A percentile compares a stretch with the other conserved stretches of the same genome.
Evolutionary conservation across 2,888 invertebrate species (phyloP).

Genomic region (Coelogynopora nodosa): DNA sequence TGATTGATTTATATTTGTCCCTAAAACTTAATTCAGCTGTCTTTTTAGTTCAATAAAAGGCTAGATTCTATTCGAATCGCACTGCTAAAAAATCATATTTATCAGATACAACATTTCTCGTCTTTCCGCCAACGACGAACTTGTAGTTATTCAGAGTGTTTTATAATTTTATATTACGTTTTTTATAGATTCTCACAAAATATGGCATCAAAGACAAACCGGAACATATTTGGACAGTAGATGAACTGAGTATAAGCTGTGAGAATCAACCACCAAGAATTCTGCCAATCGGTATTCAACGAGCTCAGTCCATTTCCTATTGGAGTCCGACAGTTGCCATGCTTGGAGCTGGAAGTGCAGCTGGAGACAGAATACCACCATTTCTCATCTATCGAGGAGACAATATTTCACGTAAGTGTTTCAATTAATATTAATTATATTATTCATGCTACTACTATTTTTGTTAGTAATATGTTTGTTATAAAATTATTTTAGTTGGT

Average conservation of each 20-base stretch:
- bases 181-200: conserved; percentile 38
- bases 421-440: no score
- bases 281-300: conserved; percentile 41
- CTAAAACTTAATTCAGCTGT: neutral
- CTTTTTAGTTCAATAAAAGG: no score
- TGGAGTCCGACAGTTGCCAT: conserved; percentile 45
- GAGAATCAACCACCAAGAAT: conserved; percentile 45
- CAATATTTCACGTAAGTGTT: conserved; percentile 16
- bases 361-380: conserved; percentile 41
- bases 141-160: no score
- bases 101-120: no score
- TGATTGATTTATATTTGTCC: neutral
- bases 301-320: conserved; percentile 43
- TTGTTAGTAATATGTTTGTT: no score
- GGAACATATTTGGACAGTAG: conserved; percentile 42
- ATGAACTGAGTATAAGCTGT: conserved; percentile 44
- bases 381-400: conserved; percentile 39
- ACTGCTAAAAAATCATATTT: no score
- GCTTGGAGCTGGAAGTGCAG: conserved; percentile 44
- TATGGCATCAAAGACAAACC: conserved; percentile 43
- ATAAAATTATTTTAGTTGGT: no score
- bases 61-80: no score
- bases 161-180: neutral
- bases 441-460: no score
- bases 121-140: no score